Evolutionary conservation across 35 echinoderm and acorn worm species (phyloP), one percentile per base, ranked within the genome.

Genomic region (Lytechinus pictus): DNA sequence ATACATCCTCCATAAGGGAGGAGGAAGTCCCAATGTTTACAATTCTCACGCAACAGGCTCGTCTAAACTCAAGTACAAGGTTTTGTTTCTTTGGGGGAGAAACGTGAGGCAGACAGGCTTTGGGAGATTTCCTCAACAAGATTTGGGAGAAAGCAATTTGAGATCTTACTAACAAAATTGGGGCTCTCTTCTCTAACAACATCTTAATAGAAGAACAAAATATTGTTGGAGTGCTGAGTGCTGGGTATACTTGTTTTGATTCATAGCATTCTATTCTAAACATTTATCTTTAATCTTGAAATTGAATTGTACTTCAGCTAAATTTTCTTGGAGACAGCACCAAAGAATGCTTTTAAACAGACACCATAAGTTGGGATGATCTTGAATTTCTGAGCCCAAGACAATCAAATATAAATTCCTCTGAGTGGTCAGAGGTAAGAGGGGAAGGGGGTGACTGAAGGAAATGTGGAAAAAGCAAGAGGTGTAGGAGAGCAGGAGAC

Each of bases 21-120:
- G 88, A 54, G 88, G 88, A 90, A 90, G 88, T 90, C 28, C 29
- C 52, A 29, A 28, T 90, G 88, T 90, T 90, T 90, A 90, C 88
- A 90, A 51, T 44, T 90, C 88, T 44, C 88, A 90, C 88, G 88
- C 88, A 90, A 90, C 66, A 79, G 88, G 28, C 88, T 54, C 28
- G 29, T 52, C 88, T 0, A 90, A 79, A 79, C 66, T 79, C 14
- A 16, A 24, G 66, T 24, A 79, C 19, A 79, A 79, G 66, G 66
- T 24, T 24, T 79, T 79, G 27, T 52, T 54, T 54, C 52, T 90
- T 90, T 51, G 88, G 28, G 28, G 88, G 88, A 10, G 88, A 28
- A 79, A 79, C 66, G 66, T 79, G 66, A 79, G 19, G 66, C 66
- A 79, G 66, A 79, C 66, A 5, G 21, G 66, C 16, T 79, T 24